phyloP scores from a whole-genome alignment of 2,797 vertebrate genomes.

The Rhinoraja longicauda region DNA sequence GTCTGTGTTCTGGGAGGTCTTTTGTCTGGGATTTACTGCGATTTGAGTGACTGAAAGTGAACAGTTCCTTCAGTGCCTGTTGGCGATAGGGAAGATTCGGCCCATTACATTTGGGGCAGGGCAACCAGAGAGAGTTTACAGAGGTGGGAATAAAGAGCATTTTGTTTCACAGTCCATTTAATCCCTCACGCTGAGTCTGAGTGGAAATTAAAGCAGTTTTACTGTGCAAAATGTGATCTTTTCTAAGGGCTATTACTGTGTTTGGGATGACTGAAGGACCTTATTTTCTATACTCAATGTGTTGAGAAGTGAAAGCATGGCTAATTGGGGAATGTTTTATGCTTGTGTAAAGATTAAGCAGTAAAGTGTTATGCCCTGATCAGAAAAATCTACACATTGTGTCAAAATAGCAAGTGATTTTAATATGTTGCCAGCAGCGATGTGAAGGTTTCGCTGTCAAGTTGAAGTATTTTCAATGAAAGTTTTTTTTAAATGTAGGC shows the following conservation, averaged over 20 bases:
- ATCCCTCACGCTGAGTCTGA: background rate
- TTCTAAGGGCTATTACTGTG: conserved; percentile 7
- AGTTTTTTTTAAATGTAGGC: background rate
- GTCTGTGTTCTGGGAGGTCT: too few species aligned
- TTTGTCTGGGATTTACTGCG: too few species aligned
- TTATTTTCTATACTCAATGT: background rate
- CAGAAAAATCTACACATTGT: conserved; percentile 8
- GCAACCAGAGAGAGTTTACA: background rate
- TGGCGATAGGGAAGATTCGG: too few species aligned
- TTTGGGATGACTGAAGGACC: background rate
- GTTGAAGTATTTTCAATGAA: background rate
- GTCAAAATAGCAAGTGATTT: conserved; percentile 10
- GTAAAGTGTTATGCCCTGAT: background rate
- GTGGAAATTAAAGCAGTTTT: conserved; percentile 9
- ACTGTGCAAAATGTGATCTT: conserved; percentile 33
- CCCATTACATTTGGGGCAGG: background rate
- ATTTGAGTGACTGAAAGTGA: too few species aligned
- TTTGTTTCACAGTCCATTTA: background rate
- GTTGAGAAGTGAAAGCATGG: conserved; percentile 6
- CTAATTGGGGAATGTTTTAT: conserved; percentile 17
- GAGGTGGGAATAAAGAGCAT: background rate
- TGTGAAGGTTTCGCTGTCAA: background rate
- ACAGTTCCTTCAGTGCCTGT: too few species aligned
- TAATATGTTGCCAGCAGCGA: background rate
- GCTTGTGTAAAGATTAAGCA: conserved; percentile 22